These are phyloP conservation scores for Ramazzottius varieornatus DNA, from an alignment of 2,888 invertebrate genomes.

Conservation along the genomic window DNA sequence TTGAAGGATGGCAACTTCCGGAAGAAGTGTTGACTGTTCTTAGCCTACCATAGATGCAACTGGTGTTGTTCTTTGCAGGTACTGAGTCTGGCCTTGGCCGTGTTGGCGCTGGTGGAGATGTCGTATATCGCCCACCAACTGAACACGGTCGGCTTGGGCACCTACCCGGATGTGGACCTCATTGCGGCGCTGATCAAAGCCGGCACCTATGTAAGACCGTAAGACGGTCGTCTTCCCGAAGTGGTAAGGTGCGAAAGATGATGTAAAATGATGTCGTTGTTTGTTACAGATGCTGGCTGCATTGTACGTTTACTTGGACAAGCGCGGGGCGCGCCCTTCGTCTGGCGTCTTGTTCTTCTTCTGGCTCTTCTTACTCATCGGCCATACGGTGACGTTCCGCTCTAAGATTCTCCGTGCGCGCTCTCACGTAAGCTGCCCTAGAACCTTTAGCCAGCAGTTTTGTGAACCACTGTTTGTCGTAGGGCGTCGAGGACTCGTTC, in stretches of 20 bases:
- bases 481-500: background rate
- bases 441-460: background rate
- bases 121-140: background rate
- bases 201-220: slow-evolving; percentile 55
- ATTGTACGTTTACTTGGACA: slow-evolving; percentile 46
- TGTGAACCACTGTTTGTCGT: background rate
- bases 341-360: slow-evolving; percentile 72
- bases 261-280: too few species aligned
- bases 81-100: background rate
- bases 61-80: background rate
- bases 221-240: too few species aligned
- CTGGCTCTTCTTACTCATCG: slow-evolving; percentile 50
- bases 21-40: too few species aligned
- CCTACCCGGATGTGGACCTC: slow-evolving; percentile 34
- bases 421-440: background rate
- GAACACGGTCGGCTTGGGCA: background rate
- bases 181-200: slow-evolving; percentile 51
- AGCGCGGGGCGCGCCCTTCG: slow-evolving; percentile 54
- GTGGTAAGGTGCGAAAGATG: too few species aligned
- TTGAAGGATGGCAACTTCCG: too few species aligned
- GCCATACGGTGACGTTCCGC: slow-evolving; percentile 45
- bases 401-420: background rate
- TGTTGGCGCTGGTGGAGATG: background rate
- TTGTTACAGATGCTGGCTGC: slow-evolving; percentile 38
- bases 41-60: too few species aligned